Evolutionary conservation across 1,140 invertebrate genomes (phyloP), one percentile per base, ranked within the genome.

Genomic region (Linepithema humile): DNA sequence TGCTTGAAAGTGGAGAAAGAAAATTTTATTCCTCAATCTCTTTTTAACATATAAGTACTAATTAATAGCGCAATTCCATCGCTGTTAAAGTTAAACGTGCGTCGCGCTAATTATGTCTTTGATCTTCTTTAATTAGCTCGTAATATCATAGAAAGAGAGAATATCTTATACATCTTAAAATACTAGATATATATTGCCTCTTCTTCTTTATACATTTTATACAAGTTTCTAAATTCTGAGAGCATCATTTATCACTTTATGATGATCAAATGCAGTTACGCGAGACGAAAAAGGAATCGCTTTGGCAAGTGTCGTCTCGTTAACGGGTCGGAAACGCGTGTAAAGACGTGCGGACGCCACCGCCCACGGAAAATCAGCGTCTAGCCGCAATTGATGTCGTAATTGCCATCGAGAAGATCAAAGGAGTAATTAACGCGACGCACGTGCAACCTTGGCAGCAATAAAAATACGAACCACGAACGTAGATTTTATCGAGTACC

Each of bases 381-480:
- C 17, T 26, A 15, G 32, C 65, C 48, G 57, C 69, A 75, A 87
- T 87, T 85, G 75, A 7, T 38, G 69, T 10, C 29, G 29, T 82
- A 85, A 87, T 87, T 85, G 62, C 53, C 17, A 69, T 64, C 55
- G 26, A 32, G 45, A 35, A 70, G 43, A 32, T 85, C 85, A 75
- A 85, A 75, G 48, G 45, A 26, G 60, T 62, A 82, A 82, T 85
- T 86, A 85, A 17, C 38, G 26, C 23, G 43, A 53, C 5, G 40
- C 26, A 48, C n/a, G 23, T 26, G 29, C 38, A 67, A 45, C 7
- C 17, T 45, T 9, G 35, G n/a, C 26, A 40, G 15, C 2, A 1
- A n/a, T 50, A 86, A 78, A 62, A 78, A 72, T 82, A 62, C 20
- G 4, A 3, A 3, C 2, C 23, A 29, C 38, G 35, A 17, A 10